Evolutionary conservation across 2,113 vertebrate species (phyloP).

Genomic region (Oreochromis niloticus): DNA sequence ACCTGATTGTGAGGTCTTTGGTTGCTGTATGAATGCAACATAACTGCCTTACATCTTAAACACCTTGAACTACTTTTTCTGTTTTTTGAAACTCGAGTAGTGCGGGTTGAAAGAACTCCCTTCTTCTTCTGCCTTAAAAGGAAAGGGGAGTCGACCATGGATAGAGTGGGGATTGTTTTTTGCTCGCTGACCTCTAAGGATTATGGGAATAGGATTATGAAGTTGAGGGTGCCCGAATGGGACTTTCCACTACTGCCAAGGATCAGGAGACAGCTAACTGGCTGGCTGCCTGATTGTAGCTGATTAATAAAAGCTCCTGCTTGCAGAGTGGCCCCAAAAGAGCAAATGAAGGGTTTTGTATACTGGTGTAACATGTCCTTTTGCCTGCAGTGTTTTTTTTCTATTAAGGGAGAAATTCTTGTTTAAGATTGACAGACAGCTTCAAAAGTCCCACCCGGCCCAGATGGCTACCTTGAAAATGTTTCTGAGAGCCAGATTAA

Average conservation of each 20-base stretch:
- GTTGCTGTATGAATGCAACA: background rate
- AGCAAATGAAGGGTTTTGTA: background rate
- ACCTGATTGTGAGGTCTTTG: background rate
- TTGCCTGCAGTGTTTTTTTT: background rate
- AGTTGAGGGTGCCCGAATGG: constrained; percentile 8
- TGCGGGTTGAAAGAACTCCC: background rate
- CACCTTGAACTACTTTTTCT: background rate
- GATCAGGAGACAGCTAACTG: constrained; percentile 20
- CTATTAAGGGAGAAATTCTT: background rate
- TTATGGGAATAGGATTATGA: constrained; percentile 64
- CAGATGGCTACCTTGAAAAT: constrained; percentile 68
- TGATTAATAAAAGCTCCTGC: constrained; percentile 3
- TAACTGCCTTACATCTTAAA: background rate
- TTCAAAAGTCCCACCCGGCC: constrained; percentile 16
- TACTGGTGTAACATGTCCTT: background rate
- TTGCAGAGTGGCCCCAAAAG: background rate
- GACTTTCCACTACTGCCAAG: constrained; percentile 2
- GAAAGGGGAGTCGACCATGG: background rate
- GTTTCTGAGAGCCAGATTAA: constrained; percentile 27
- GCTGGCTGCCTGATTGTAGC: constrained; percentile 10
- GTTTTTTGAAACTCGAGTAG: background rate
- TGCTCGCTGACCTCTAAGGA: constrained; percentile 31
- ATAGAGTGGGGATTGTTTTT: background rate
- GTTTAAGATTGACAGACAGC: constrained; percentile 24
- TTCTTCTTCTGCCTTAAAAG: background rate